Evolutionary conservation across 1,140 invertebrate species (phyloP).

Genomic region (Teleogryllus occipitalis): DNA sequence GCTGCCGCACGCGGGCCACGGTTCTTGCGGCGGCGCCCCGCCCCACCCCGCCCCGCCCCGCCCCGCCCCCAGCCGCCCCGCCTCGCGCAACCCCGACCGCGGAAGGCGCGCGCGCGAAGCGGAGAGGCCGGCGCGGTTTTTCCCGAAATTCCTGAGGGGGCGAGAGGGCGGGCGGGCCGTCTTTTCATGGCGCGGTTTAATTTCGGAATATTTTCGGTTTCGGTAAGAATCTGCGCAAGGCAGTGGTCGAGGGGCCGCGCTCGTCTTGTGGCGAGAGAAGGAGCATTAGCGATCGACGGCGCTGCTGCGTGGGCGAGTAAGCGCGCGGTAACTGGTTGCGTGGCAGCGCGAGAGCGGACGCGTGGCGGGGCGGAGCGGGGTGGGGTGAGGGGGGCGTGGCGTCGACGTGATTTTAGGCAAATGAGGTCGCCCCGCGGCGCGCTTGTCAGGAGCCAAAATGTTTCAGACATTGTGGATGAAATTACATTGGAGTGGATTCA

Average conservation of each 20-base stretch:
- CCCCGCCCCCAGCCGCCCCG: too few species aligned
- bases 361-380: too few species aligned
- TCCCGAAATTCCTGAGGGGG: not conserved
- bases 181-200: not conserved
- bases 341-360: too few species aligned
- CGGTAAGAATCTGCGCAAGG: not conserved
- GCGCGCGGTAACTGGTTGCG: too few species aligned
- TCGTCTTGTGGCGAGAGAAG: not conserved
- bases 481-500: not conserved
- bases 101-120: too few species aligned
- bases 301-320: not conserved
- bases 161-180: not conserved
- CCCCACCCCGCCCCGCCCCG: too few species aligned
- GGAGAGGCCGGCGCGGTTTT: not conserved
- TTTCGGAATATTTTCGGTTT: slow-evolving; percentile 1
- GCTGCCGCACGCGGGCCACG: too few species aligned
- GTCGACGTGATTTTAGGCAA: not conserved
- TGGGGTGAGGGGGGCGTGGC: not conserved
- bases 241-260: not conserved
- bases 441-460: not conserved
- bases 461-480: not conserved
- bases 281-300: not conserved
- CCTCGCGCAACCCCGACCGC: not conserved
- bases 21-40: too few species aligned
- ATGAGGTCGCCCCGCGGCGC: not conserved